Base-by-base conservation (phyloP, 2,797 vertebrate genomes). In the Melanotaenia boesemani region DNA sequence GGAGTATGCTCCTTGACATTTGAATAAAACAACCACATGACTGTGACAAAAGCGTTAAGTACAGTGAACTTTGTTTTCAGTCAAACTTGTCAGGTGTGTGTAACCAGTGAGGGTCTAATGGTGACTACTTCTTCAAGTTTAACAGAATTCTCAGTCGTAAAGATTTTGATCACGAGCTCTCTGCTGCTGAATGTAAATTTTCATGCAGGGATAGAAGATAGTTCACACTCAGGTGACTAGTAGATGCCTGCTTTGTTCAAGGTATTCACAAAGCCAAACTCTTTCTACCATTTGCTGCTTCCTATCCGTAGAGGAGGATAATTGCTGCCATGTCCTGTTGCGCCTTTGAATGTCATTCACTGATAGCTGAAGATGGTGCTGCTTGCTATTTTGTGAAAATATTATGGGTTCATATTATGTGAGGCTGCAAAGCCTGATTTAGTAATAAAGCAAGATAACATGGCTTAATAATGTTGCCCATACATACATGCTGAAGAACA, bases 161-260 rank as follows among this genome's bases (percentile, higher is more conserved):
- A 56, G 57, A 56, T 20, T 18, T 10, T 48, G 28, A 36, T 8
- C 1, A 57, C 11, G 10, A 16, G 5, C 32, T 67, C 20, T 60
- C 34, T 22, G 55, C 20, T 32, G 32, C 22, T 59, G 22, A 61
- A 54, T 59, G n/a, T 52, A 20, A 3, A 62, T 77, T 67, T 78
- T 63, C 13, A 36, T 41, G 46, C 22, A 41, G 22, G 16, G 22
- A 37, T 28, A 58, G 44, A 22, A 18, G 54, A 4, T 22, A 54
- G 72, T 72, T 84, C 37, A 70, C 70, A 57, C 52, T 41, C 48
- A 24, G 26, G 41, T 76, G 70, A 67, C 32, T 16, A 48, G 22
- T 1, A n/a, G n/a, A 6, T 22, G 16, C 71, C 36, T 46, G 41
- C 44, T 72, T 64, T 50, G 26, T 44, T 44, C 52, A 56, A 12